Conservation (phyloP, 2,797 vertebrate genomes). For the Anisognathus igniventris region DNA sequence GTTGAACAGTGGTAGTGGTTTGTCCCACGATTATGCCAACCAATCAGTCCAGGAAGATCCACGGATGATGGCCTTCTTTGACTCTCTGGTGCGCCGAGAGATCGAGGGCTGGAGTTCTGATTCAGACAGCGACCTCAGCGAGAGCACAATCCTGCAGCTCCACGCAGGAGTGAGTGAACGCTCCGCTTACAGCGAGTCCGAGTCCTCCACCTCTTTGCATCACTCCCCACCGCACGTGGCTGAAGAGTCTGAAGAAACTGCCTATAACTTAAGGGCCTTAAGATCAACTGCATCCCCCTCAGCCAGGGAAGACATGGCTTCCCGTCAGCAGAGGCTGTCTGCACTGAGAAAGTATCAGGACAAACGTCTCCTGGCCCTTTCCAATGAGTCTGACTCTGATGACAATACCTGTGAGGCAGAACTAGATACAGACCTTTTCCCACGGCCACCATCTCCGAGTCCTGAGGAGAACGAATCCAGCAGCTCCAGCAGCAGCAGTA, state of each 20-base stretch:
- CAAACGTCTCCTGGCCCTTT: slow-evolving; percentile 85
- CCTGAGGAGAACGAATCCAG: slow-evolving; percentile 88
- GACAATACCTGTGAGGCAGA: slow-evolving; percentile 86
- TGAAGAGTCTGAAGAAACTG: slow-evolving; percentile 73
- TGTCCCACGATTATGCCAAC: slow-evolving; percentile 97
- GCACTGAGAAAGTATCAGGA: slow-evolving; percentile 81
- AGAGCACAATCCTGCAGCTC: slow-evolving; percentile 94
- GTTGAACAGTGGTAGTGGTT: slow-evolving; percentile 93
- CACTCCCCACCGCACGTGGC: slow-evolving; percentile 75
- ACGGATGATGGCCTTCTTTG: slow-evolving; percentile 99
- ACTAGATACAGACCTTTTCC: slow-evolving; percentile 91
- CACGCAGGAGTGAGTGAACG: slow-evolving; percentile 83
- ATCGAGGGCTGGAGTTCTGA: slow-evolving; percentile 99
- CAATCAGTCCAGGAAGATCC: slow-evolving; percentile 98
- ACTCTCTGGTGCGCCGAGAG: slow-evolving; percentile 93
- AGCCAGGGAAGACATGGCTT: slow-evolving; percentile 71
- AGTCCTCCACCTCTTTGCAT: slow-evolving; percentile 87
- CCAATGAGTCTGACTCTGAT: slow-evolving; percentile 92
- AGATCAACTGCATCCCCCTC: slow-evolving; percentile 71
- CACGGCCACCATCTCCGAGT: slow-evolving; percentile 90
- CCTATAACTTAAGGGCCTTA: slow-evolving; percentile 75
- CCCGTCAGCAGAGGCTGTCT: slow-evolving; percentile 78
- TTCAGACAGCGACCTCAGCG: slow-evolving; percentile 92
- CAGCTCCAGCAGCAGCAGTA: slow-evolving; percentile 87
- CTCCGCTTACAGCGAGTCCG: slow-evolving; percentile 85